phyloP scores from a whole-genome alignment of 2,888 invertebrate genomes.

The Tuberolachnus salignus region DNA sequence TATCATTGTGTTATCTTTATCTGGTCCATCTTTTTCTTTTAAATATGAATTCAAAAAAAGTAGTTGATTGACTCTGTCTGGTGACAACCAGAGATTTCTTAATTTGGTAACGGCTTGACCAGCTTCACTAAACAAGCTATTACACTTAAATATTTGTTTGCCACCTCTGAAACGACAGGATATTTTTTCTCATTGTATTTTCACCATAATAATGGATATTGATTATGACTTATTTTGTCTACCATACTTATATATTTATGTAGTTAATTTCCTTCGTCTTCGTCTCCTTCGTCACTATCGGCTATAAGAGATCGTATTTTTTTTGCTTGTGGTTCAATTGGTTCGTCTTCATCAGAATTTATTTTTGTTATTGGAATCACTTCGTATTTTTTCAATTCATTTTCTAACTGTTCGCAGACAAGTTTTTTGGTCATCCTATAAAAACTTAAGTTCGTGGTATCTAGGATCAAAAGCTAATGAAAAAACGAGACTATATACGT shows the following conservation, averaged over 20 bases:
- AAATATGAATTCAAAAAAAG: not conserved
- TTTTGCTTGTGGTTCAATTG: not conserved
- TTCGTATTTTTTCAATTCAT: not conserved
- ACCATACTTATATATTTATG: conserved; percentile 7
- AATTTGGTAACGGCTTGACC: not conserved
- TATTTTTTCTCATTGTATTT: conserved; percentile 2
- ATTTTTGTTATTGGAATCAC: not conserved
- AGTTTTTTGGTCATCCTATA: not conserved
- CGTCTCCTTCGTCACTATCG: not conserved
- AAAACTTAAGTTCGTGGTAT: not conserved
- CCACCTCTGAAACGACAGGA: not conserved
- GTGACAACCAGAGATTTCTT: not conserved
- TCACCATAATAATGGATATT: conserved; percentile 8
- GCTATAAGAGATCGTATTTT: conserved; percentile 16
- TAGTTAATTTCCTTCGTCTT: not conserved
- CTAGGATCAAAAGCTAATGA: not conserved
- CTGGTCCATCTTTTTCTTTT: not conserved
- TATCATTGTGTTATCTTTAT: too few relatives aligned
- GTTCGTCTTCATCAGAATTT: conserved; percentile 12
- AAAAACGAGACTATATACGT: conserved; percentile 35
- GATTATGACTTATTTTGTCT: conserved; percentile 1
- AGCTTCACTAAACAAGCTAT: not conserved
- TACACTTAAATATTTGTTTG: conserved; percentile 13
- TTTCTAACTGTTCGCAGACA: not conserved
- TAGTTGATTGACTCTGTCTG: not conserved